Base-by-base conservation (phyloP, 2,113 vertebrate genomes). In the Alosa alosa region DNA sequence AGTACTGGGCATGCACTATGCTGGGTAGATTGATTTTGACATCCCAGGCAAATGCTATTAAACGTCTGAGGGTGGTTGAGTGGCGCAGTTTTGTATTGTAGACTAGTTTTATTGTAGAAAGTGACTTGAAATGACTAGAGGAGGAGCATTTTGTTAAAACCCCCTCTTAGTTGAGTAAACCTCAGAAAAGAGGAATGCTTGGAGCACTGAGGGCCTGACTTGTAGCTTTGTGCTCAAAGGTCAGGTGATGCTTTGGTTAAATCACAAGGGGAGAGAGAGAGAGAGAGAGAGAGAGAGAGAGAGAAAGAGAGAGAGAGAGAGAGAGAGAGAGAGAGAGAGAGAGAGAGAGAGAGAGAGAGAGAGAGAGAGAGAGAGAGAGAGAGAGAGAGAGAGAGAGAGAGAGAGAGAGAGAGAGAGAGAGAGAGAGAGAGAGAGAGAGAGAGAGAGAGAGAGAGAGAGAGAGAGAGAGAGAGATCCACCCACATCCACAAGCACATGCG, bases 221-320 rank as follows among this genome's bases (percentile, higher is more conserved):
- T 89, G 78, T 46, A 18, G 85, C 81, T 85, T 44, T 91, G 91
- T 82, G 88, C 72, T 82, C 55, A 83, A 82, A 85, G 84, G 86
- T 95, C 95, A 94, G 87, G 88, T 94, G 94, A 94, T 91, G 18
- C 64, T 22, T 86, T 88, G 75, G 83, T 86, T 81, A 17, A 83
- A 90, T 95, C 94, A 95, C 92, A 92, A 94, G 31, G 31, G 31
- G 31, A 31, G 31, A 31, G 31, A 31, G 31, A 31, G 31, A 31
- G 31, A 1, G 31, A 1, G 31, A 31, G 31, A 31, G 31, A 31
- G 31, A 31, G 31, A 0, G 31, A 1, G 31, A 31, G 31, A 31
- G 31, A 31, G 31, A 31, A 1, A 1, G 1, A 1, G 1, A 1
- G n/a, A n/a, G n/a, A n/a, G n/a, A n/a, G n/a, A n/a, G 31, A 31